Evolutionary conservation across 2,797 vertebrate species (phyloP).

Genomic region (Helarctos malayanus): DNA sequence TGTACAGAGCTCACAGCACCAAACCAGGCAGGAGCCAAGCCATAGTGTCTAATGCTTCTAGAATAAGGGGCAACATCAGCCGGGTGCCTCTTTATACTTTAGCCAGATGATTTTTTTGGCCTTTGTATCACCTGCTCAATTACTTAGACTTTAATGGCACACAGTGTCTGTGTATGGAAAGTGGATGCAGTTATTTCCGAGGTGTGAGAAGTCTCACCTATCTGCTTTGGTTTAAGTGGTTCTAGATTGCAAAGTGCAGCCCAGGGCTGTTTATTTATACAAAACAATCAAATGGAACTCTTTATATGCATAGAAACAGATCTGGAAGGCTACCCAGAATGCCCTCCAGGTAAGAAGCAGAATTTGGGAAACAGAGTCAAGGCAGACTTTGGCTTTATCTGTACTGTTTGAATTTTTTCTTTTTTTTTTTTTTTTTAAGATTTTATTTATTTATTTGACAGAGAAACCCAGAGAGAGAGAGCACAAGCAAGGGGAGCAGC

Average conservation of each 20-base stretch:
- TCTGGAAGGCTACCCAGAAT: neutral
- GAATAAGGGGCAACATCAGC: neutral
- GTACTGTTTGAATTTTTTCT: neutral
- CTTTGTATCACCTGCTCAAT: neutral
- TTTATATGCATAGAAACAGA: neutral
- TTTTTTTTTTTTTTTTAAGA: neutral
- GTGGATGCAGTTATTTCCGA: neutral
- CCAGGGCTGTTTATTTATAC: neutral
- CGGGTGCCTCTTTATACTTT: neutral
- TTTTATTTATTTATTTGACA: neutral
- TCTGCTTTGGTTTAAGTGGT: constrained; percentile 8
- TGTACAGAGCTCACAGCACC: neutral
- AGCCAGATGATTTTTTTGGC: neutral
- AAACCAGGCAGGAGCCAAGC: neutral
- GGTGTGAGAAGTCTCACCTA: constrained; percentile 13
- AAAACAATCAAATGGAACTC: neutral
- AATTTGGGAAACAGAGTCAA: neutral
- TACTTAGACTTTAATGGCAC: neutral
- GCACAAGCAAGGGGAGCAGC: too few species aligned
- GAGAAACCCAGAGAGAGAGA: too few species aligned
- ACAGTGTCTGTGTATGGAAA: neutral
- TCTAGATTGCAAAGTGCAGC: neutral
- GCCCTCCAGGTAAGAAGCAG: neutral
- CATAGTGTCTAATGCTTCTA: neutral
- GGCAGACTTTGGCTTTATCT: neutral